phyloP scores from a whole-genome alignment of 2,888 invertebrate genomes.

The Thysanoteuthis rhombus region DNA sequence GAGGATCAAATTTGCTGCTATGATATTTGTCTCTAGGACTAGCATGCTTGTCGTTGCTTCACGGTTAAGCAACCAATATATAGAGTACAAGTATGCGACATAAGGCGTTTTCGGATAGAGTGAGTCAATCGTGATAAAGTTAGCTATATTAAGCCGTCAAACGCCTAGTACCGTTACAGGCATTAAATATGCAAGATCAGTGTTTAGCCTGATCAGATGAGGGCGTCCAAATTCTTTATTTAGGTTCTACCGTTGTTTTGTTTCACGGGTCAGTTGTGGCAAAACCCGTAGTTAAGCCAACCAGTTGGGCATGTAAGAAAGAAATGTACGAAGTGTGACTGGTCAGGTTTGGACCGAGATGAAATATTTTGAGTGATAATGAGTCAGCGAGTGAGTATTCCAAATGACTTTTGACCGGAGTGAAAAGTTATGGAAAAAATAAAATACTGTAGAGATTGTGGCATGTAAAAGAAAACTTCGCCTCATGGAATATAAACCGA shows the following conservation, averaged over 20 bases:
- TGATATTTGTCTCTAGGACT: too few species aligned
- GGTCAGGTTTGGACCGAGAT: not conserved
- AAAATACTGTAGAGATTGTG: not conserved
- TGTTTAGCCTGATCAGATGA: not conserved
- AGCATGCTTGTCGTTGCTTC: too few species aligned
- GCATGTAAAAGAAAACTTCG: too few species aligned
- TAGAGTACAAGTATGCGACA: not conserved
- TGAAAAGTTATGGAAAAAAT: not conserved
- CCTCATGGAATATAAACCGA: too few species aligned
- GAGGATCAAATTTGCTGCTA: too few species aligned
- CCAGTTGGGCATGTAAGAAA: not conserved
- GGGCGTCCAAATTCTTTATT: not conserved
- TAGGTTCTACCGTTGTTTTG: not conserved
- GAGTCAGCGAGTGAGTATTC: not conserved
- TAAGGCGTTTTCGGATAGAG: not conserved
- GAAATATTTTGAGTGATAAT: not conserved
- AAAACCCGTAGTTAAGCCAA: not conserved
- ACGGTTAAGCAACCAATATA: too few species aligned
- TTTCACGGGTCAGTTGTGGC: not conserved
- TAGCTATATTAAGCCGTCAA: not conserved
- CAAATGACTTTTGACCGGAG: not conserved
- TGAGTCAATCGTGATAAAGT: not conserved
- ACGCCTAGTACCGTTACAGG: not conserved
- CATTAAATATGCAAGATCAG: not conserved
- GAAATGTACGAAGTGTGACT: not conserved